These are phyloP conservation scores for Spizella passerina DNA, from an alignment of 2,797 vertebrate species.

Conservation along the genomic window DNA sequence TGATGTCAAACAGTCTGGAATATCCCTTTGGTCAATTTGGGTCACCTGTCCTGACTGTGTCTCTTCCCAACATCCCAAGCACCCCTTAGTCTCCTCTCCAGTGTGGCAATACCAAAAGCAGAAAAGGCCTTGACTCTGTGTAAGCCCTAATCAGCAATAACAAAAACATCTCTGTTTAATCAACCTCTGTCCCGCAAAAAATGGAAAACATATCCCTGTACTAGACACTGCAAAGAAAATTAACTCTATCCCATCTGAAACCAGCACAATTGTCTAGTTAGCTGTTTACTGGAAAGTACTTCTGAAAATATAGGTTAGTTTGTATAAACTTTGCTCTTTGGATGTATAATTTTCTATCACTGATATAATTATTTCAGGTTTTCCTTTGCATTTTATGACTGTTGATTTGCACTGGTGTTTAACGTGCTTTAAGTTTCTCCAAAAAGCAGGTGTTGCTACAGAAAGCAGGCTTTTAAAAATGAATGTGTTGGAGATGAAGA, in stretches of 20 bases:
- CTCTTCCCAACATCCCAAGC: neutral
- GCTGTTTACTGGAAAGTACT: neutral
- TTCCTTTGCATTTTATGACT: neutral
- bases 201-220: neutral
- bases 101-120: neutral
- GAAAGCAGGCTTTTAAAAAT: neutral
- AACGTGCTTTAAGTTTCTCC: neutral
- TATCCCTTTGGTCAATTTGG: neutral
- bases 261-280: neutral
- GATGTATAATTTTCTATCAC: neutral
- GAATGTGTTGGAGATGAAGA: neutral
- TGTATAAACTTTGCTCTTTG: neutral
- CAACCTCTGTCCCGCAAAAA: neutral
- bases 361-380: neutral
- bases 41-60: neutral
- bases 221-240: neutral
- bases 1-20: neutral
- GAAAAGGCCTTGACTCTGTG: neutral
- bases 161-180: neutral
- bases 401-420: neutral
- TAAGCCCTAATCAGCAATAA: neutral
- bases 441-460: neutral
- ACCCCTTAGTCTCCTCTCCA: neutral
- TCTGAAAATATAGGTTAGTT: neutral
- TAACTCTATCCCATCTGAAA: neutral